Evolutionary conservation across 2,888 invertebrate species (phyloP), one percentile per base, ranked within the genome.

Genomic region (Zootermopsis nevadensis): DNA sequence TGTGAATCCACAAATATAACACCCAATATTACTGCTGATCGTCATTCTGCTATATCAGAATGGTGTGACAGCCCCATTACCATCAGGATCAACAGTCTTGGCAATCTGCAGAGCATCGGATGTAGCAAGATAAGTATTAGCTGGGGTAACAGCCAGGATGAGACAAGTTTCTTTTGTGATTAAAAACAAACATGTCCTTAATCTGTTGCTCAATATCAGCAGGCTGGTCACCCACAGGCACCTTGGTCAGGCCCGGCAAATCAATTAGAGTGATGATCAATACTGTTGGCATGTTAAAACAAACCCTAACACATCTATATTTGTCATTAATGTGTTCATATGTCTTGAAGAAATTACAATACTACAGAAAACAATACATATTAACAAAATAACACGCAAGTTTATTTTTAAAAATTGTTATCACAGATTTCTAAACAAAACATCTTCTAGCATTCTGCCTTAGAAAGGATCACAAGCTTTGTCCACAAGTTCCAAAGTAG

Each of bases 81-180:
- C 98, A 92, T 96, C 96, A 38, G 96, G 97, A 91, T 99, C 99
- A 55, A 98, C 98, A 91, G 98, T 98, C 91, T 98, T 98, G 88
- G 99, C 98, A 89, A 99, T 93, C 91, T 99, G 99, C 82, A 99
- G 92, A 85, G 99, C 99, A 92, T 99, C 99, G 83, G 99, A 99
- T 91, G 99, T 99, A 84, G 99, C 99, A 90, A 99, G 93, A 92
- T 99, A 99, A 72, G 97, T 95, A 91, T 99, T 99, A 84, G 99
- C 99, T 33, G 99, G 98, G 30, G 98, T 98, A 27, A 99, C 99
- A 77, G 99, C 99, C 88, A 99, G 92, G 89, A 99, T 97, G 85
- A 99, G 94, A 90, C 98, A 98, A 87, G 97, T 98, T 87, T 98
- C 98, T 87, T 97, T 95, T 87, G 93, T 93, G 88, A 99, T 98